A percentile compares a stretch with the other conserved stretches of the same genome.
Evolutionary conservation across 2,113 vertebrate species (phyloP).

Genomic region (Syrrhaptes paradoxus): DNA sequence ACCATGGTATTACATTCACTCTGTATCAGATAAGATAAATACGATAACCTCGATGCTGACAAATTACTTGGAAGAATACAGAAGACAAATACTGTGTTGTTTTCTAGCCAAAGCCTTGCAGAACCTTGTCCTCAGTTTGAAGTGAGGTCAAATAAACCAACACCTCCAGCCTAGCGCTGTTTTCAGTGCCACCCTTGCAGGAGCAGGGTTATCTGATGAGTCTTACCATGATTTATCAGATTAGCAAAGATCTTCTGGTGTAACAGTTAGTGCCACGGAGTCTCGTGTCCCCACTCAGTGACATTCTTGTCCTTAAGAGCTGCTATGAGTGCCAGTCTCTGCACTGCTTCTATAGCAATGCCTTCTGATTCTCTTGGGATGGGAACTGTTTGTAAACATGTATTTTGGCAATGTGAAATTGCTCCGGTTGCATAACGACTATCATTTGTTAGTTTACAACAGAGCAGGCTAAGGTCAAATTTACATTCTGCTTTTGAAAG

Average conservation of each 20-base stretch:
- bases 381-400: background rate
- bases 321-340: background rate
- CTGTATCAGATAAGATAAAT: background rate
- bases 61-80: background rate
- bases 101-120: background rate
- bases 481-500: background rate
- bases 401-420: background rate
- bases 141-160: background rate
- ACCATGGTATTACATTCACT: background rate
- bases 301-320: background rate
- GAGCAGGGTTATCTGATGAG: background rate
- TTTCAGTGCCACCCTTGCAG: background rate
- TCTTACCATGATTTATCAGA: background rate
- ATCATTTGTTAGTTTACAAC: background rate
- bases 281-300: too few relatives aligned
- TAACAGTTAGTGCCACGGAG: background rate
- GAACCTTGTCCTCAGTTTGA: background rate
- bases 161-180: background rate
- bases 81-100: background rate
- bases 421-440: background rate
- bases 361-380: background rate
- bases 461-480: background rate
- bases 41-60: background rate
- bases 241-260: background rate
- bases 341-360: background rate